Base-by-base conservation (phyloP, 2,888 invertebrate genomes). In the Platerodrilus igneus region DNA sequence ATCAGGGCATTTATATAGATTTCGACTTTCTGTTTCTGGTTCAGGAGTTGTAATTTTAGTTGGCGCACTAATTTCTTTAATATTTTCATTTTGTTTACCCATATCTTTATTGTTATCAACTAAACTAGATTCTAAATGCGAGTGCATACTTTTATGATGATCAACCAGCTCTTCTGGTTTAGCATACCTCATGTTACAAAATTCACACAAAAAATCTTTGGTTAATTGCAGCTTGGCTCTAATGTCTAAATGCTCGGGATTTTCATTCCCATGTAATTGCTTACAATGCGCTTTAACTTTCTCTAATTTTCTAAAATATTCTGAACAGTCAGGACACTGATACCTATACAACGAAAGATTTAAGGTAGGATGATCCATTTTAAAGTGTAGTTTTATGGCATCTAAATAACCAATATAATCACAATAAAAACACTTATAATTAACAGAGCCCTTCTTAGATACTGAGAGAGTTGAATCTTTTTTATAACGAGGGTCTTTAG, bases 141-240 rank as follows among this genome's bases (percentile, higher is more conserved):
- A 65, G 44, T 72, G 72, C 18, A 59, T 61, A 48, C 62, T 53
- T 1, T 57, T 53, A 14, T 68, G 68, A 50, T 72, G 72, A 1
- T 51, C 47, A 2, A 63, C 57, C 8, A 64, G 58, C n/a, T 62
- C 59, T 1, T 47, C 50, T 5, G 63, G 56, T 2, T 57, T 53
- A 1, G 60, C 54, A 34, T 64, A 66, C 2, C 59, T 51, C 28
- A 4, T 20, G n/a, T 20, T 16, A 14, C 45, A 45, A 9, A 34
- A 29, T 10, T 37, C 33, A 15, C 45, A 45, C 5, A 8, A n/a
- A 9, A 22, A 41, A 9, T 30, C 27, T 13, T 17, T 14, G 8
- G 7, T 10, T 7, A 11, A 6, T 15, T 9, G 65, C 64, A 4
- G 61, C 41, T 47, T 67, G n/a, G n/a, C n/a, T 62, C 65, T 62